These are phyloP conservation scores for Acleris sparsana DNA, from an alignment of 2,888 invertebrate genomes.

Conservation along the genomic window DNA sequence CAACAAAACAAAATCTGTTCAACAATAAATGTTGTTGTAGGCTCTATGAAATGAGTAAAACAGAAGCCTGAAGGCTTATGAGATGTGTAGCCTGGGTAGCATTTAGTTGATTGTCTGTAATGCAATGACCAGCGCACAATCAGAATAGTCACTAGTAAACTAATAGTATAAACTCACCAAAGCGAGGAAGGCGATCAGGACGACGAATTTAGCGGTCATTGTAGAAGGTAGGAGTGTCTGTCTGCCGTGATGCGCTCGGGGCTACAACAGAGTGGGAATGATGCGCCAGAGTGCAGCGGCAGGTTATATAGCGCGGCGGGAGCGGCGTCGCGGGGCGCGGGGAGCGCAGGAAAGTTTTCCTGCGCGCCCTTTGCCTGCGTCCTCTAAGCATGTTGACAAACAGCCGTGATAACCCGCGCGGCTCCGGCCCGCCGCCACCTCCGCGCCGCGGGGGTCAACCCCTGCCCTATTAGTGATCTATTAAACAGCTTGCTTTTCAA, in stretches of 20 bases:
- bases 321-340: conserved; percentile 26
- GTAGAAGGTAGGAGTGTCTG: conserved; percentile 38
- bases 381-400: conserved; percentile 20
- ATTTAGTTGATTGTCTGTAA: too few relatives aligned
- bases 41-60: too few relatives aligned
- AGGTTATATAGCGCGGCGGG: conserved; percentile 47
- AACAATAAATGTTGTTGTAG: too few relatives aligned
- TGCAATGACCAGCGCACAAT: too few relatives aligned
- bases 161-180: conserved; percentile 57
- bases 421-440: conserved; percentile 3
- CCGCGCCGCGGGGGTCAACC: too few relatives aligned
- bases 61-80: too few relatives aligned
- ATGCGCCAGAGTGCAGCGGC: conserved; percentile 42
- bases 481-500: too few relatives aligned
- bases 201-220: conserved; percentile 63
- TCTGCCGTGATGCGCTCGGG: conserved; percentile 39
- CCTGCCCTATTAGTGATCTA: too few relatives aligned
- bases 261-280: conserved; percentile 53
- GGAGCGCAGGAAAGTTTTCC: conserved; percentile 38
- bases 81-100: too few relatives aligned
- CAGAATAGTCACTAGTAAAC: too few relatives aligned
- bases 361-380: conserved; percentile 35
- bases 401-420: conserved; percentile 17
- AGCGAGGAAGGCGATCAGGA: conserved; percentile 65
- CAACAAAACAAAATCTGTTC: too few relatives aligned